Percentiles rank a stretch among this genome's conserved stretches.
These are phyloP conservation scores for Harpegnathos saltator DNA, from an alignment of 1,140 invertebrate genomes.

Conservation along the genomic window DNA sequence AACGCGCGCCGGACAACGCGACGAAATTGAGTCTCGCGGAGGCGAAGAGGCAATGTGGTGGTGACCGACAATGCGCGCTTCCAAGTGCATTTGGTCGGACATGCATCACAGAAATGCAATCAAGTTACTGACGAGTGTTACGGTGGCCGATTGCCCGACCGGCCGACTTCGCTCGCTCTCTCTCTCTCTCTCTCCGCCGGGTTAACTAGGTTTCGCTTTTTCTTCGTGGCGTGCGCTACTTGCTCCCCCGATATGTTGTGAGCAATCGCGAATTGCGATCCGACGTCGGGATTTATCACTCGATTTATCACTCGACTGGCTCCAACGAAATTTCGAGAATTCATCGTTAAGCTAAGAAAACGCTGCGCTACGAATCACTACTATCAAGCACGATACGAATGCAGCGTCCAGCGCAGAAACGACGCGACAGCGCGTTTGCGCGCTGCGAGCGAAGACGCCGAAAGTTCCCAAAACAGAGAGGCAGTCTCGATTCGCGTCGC, in stretches of 20 bases:
- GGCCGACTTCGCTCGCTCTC: neutral
- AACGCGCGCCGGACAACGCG: neutral
- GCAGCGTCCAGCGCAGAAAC: too few relatives aligned
- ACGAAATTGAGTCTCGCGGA: neutral
- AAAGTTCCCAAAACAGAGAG: too few relatives aligned
- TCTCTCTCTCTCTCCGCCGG: conserved; percentile 36
- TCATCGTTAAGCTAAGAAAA: too few relatives aligned
- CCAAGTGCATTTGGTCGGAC: conserved; percentile 22
- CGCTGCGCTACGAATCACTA: too few relatives aligned
- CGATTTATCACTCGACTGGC: neutral
- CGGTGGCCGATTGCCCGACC: neutral
- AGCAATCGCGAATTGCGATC: neutral
- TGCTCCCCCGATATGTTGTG: neutral
- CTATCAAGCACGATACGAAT: too few relatives aligned
- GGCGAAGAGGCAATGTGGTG: neutral
- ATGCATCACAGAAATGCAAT: conserved; percentile 36
- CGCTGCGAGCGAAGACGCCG: too few relatives aligned
- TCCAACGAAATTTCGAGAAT: neutral
- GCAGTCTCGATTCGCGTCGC: too few relatives aligned
- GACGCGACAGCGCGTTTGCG: too few relatives aligned
- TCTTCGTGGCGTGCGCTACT: neutral
- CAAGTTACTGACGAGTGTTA: conserved; percentile 47
- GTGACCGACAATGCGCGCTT: conserved; percentile 8
- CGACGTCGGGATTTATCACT: neutral
- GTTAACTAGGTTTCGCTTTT: conserved; percentile 50